Base-by-base conservation (phyloP, 1,140 invertebrate genomes). In the Drosophila burlai region DNA sequence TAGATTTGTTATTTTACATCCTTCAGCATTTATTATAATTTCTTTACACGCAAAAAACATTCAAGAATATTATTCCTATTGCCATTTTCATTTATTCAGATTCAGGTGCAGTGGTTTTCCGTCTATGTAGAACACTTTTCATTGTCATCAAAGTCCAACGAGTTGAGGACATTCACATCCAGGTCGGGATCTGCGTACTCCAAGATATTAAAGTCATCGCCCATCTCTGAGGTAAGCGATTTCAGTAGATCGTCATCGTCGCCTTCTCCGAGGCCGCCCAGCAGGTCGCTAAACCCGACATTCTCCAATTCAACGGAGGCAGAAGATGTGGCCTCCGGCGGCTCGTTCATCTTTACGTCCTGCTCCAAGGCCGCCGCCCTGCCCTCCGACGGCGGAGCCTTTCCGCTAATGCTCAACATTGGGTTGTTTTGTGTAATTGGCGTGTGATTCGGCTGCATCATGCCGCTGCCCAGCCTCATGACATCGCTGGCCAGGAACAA, bases 101-200 rank as follows among this genome's bases (percentile, higher is more conserved):
- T 57, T 57, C 54, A 34, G n/a, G 57, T 68, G 18, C 38, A 50
- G 9, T 16, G 40, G 16, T 9, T n/a, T 45, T 38, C 31, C 50
- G 31, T 40, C 59, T 63, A 87, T 9, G 77, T 42, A 21, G 85
- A 76, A 54, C 80, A 86, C 34, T 90, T 90, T 59, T 90, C 85
- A 54, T 76, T 90, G 5, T 97, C 96, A 71, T 96, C 96, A 49
- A 97, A 94, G 92, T 97, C 96, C 45, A 97, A 94, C 34, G 95
- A 95, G 92, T 97, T 96, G 18, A 97, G 94, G 50, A 96, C 95
- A 75, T 97, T 95, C 55, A 96, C 96, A 68, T 97, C 97, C n/a
- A 98, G 93, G 93, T 99, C 98, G 2, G 98, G 97, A 95, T 99
- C 98, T 1, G 97, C 98, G 94, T 98, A 99, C 93, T 98, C 97